A percentile compares a stretch with the other conserved stretches of the same genome.
Evolutionary conservation across 2,113 vertebrate genomes (phyloP).

Genomic region (Barnardius zonarius): DNA sequence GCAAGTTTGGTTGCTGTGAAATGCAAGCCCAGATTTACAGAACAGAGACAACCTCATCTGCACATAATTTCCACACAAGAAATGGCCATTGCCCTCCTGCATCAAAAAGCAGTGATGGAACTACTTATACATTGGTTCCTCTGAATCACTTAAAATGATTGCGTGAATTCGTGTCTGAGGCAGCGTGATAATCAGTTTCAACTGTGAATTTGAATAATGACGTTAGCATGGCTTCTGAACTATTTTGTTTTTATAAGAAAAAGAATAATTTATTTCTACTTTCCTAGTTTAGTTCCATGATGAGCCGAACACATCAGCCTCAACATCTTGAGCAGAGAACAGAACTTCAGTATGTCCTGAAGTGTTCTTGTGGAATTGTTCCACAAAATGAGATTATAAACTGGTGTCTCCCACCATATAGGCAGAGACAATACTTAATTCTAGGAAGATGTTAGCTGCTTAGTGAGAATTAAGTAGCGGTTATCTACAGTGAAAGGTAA

Average conservation of each 20-base stretch:
- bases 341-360: neutral
- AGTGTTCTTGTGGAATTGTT: neutral
- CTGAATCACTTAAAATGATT: slow-evolving; percentile 64
- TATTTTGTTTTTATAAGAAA: neutral
- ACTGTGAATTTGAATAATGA: slow-evolving; percentile 15
- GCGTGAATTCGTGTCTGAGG: neutral
- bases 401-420: neutral
- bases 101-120: slow-evolving; percentile 75
- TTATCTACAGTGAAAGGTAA: neutral
- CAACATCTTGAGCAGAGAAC: neutral
- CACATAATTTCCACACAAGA: slow-evolving; percentile 75
- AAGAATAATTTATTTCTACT: neutral
- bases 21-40: slow-evolving; percentile 88
- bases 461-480: neutral
- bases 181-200: neutral
- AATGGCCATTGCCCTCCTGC: slow-evolving; percentile 76
- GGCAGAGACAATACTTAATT: neutral
- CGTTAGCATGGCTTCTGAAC: neutral
- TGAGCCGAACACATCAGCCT: neutral
- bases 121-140: slow-evolving; percentile 78
- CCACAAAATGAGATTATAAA: neutral
- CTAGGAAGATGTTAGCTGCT: neutral
- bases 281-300: neutral
- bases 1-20: slow-evolving; percentile 89
- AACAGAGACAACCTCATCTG: slow-evolving; percentile 85